These are phyloP conservation scores for Mormyrus iriodes DNA, from an alignment of 2,113 vertebrate species.

Conservation along the genomic window DNA sequence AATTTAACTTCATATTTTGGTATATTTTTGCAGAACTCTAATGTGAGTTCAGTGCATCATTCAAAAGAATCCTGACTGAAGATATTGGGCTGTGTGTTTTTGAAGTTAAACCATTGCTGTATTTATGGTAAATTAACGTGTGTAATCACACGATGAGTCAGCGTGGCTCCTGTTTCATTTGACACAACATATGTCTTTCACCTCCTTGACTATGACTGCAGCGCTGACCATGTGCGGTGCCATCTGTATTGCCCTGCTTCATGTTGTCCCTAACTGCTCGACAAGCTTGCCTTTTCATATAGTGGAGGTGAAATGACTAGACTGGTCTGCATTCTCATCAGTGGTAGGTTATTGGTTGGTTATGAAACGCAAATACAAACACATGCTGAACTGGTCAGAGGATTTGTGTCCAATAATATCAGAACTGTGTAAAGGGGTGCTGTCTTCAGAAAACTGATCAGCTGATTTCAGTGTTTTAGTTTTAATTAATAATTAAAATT, in stretches of 20 bases:
- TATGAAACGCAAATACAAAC: not conserved
- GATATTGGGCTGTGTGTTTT: not conserved
- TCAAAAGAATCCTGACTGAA: not conserved
- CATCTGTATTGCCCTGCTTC: not conserved
- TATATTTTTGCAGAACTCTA: not conserved
- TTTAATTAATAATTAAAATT: not conserved
- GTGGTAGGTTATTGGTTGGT: not conserved
- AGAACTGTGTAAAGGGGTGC: not conserved
- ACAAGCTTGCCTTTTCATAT: not conserved
- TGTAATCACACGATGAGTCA: not conserved
- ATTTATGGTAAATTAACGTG: constrained; percentile 1
- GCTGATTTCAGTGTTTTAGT: not conserved
- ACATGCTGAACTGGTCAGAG: not conserved
- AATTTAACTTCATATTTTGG: not conserved
- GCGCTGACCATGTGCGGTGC: not conserved
- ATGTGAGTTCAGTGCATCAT: not conserved
- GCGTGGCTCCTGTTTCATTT: not conserved
- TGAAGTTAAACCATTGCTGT: not conserved
- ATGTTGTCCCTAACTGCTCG: not conserved
- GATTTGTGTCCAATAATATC: not conserved
- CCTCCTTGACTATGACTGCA: not conserved
- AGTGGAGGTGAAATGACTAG: not conserved
- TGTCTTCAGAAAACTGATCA: not conserved
- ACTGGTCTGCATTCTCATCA: not conserved
- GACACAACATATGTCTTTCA: constrained; percentile 6